A percentile compares a stretch with the other conserved stretches of the same genome.
These are phyloP conservation scores for Anagrus nilaparvatae DNA, from an alignment of 1,140 invertebrate genomes.

Conservation along the genomic window DNA sequence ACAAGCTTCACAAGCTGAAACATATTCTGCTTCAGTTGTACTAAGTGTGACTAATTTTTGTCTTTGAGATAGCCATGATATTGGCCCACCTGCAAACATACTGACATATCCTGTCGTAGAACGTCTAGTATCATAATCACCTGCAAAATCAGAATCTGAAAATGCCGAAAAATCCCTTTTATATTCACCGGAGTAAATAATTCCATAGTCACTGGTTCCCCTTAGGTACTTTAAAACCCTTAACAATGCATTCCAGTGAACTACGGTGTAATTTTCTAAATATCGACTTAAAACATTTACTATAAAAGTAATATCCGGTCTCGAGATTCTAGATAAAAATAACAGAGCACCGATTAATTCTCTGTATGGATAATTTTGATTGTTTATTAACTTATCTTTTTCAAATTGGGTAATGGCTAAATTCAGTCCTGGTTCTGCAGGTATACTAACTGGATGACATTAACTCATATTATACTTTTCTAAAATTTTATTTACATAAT, in stretches of 20 bases:
- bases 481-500: slow-evolving; percentile 10
- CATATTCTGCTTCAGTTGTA: no score
- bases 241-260: slow-evolving; percentile 9
- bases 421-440: slow-evolving; percentile 4
- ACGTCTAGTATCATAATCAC: slow-evolving; percentile 7
- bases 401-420: neutral
- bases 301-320: slow-evolving; percentile 1
- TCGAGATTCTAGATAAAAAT: neutral
- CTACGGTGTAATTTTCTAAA: neutral
- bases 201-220: slow-evolving; percentile 4
- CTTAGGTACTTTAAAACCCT: slow-evolving; percentile 7
- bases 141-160: slow-evolving; percentile 13
- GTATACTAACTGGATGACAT: slow-evolving; percentile 2
- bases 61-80: slow-evolving; percentile 11
- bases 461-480: slow-evolving; percentile 12
- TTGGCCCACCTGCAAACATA: slow-evolving; percentile 4
- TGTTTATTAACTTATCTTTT: neutral
- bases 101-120: slow-evolving; percentile 6
- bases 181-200: slow-evolving; percentile 1
- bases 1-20: no score
- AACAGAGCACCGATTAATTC: slow-evolving; percentile 1
- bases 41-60: slow-evolving; percentile 14
- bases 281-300: neutral
- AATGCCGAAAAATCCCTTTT: neutral
- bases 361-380: neutral